These are phyloP conservation scores for Argynnis bischoffii DNA, from an alignment of 2,888 invertebrate species.

Conservation along the genomic window DNA sequence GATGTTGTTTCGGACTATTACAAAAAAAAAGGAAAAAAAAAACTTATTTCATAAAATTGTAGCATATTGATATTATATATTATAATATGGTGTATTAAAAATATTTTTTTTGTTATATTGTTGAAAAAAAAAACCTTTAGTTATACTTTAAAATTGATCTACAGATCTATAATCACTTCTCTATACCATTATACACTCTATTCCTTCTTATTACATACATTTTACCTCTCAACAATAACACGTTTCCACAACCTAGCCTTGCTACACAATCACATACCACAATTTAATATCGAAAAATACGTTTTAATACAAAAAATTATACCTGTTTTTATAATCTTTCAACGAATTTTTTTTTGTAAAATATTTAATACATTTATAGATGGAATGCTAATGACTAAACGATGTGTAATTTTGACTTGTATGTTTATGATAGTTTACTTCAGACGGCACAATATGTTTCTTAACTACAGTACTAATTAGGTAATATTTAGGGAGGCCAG, in stretches of 20 bases:
- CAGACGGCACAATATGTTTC: not conserved
- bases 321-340: too few relatives aligned
- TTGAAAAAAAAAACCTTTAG: too few relatives aligned
- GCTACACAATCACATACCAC: conserved; percentile 7
- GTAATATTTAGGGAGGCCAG: too few relatives aligned
- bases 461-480: too few relatives aligned
- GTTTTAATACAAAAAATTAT: too few relatives aligned
- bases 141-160: too few relatives aligned
- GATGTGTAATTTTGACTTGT: not conserved
- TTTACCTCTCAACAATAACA: conserved; percentile 9
- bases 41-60: not conserved
- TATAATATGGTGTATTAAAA: too few relatives aligned
- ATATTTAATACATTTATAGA: not conserved
- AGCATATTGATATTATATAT: not conserved
- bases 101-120: too few relatives aligned
- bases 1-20: too few relatives aligned
- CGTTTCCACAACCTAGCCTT: conserved; percentile 6
- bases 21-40: not conserved
- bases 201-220: conserved; percentile 2
- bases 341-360: not conserved
- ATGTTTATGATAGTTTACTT: not conserved
- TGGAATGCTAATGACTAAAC: conserved; percentile 21
- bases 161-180: too few relatives aligned
- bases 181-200: not conserved
- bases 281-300: too few relatives aligned